A percentile compares a stretch with the other conserved stretches of the same genome.
phyloP scores from a whole-genome alignment of 2,113 vertebrate species.

The Erythrocercus mccallii region DNA sequence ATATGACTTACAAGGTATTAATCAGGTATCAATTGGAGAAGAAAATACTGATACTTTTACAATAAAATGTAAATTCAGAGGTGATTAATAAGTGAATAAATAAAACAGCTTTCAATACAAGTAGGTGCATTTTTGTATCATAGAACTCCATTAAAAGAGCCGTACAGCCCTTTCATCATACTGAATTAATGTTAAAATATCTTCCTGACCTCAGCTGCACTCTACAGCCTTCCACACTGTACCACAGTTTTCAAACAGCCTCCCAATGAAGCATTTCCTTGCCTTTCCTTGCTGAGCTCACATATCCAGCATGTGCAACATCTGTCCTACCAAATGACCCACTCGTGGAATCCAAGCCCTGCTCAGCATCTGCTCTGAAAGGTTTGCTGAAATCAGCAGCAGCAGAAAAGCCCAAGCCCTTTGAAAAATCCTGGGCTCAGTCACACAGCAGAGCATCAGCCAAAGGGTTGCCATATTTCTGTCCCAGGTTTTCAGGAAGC shows the following conservation, averaged over 20 bases:
- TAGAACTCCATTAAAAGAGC: neutral
- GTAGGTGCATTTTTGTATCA: neutral
- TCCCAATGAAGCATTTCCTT: neutral
- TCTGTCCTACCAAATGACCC: neutral
- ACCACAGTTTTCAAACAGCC: neutral
- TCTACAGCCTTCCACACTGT: neutral
- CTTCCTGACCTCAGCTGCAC: neutral
- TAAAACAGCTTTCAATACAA: neutral
- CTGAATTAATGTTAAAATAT: neutral
- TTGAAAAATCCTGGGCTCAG: conserved; percentile 7
- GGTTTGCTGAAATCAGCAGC: neutral
- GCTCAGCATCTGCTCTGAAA: neutral
- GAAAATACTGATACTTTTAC: conserved; percentile 34
- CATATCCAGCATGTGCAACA: neutral
- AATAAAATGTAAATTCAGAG: conserved; percentile 32
- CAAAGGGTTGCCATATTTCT: conserved; percentile 11
- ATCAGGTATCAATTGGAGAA: conserved; percentile 4
- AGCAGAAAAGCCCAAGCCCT: neutral
- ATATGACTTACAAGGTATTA: neutral
- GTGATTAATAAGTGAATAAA: conserved; percentile 33
- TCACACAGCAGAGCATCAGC: neutral
- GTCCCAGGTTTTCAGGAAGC: conserved; percentile 25
- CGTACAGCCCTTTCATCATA: neutral
- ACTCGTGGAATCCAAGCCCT: neutral
- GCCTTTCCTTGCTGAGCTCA: neutral